Evolutionary conservation across 2,797 vertebrate species (phyloP).

Genomic region (Hemibagrus guttatus): DNA sequence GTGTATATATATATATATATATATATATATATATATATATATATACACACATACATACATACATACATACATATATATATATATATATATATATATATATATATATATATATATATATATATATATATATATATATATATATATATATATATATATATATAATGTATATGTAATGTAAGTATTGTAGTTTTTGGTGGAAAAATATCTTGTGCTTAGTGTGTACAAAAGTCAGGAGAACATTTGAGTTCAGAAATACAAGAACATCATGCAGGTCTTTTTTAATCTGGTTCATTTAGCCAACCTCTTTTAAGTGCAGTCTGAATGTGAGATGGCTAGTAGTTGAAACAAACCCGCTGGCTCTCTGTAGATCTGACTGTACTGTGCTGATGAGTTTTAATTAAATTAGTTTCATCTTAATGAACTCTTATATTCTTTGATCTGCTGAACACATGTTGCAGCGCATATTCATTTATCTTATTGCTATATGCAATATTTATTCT

Average conservation of each 20-base stretch:
- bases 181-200: too few relatives aligned
- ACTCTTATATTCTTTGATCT: slow-evolving; percentile 39
- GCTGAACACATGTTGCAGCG: neutral
- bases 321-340: neutral
- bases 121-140: too few relatives aligned
- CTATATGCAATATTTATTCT: slow-evolving; percentile 34
- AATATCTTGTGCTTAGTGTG: neutral
- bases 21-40: too few relatives aligned
- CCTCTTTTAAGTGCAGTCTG: slow-evolving; percentile 6
- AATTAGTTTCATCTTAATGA: slow-evolving; percentile 34
- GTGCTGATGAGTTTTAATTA: slow-evolving; percentile 29
- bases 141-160: too few relatives aligned
- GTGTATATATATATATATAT: too few relatives aligned
- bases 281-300: neutral
- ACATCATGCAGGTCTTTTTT: slow-evolving; percentile 13
- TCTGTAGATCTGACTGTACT: slow-evolving; percentile 10
- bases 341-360: slow-evolving; percentile 23
- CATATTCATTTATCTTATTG: slow-evolving; percentile 7
- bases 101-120: too few relatives aligned
- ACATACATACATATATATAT: too few relatives aligned
- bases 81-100: too few relatives aligned
- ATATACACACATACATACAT: too few relatives aligned
- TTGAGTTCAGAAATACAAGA: neutral
- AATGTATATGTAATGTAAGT: too few relatives aligned
- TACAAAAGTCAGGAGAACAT: neutral